These are phyloP conservation scores for Siniperca undulata DNA, from an alignment of 2,797 vertebrate genomes.

Conservation along the genomic window DNA sequence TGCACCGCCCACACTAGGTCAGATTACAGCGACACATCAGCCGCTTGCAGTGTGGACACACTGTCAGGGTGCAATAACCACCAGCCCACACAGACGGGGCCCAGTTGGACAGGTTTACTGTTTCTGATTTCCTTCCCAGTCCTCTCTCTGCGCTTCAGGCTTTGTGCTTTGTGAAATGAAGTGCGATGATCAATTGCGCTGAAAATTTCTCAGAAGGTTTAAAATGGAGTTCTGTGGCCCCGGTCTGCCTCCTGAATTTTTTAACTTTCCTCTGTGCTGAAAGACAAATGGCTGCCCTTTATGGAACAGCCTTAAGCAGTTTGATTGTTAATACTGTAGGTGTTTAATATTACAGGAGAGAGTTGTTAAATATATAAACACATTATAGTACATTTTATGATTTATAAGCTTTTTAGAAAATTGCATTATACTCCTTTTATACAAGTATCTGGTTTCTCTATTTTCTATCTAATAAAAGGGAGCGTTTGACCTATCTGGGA, in stretches of 20 bases:
- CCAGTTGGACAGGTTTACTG: constrained; percentile 78
- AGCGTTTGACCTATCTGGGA: constrained; percentile 47
- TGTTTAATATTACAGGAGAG: constrained; percentile 70
- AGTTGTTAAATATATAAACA: constrained; percentile 70
- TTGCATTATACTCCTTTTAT: constrained; percentile 53
- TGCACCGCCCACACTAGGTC: constrained; percentile 61
- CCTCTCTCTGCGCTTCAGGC: constrained; percentile 52
- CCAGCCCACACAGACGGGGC: constrained; percentile 63
- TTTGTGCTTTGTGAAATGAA: constrained; percentile 77
- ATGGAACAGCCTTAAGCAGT: constrained; percentile 66
- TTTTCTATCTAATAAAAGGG: constrained; percentile 40
- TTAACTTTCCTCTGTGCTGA: constrained; percentile 62
- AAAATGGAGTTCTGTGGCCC: constrained; percentile 73
- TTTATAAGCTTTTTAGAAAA: constrained; percentile 68
- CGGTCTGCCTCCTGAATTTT: constrained; percentile 74
- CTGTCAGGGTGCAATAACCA: constrained; percentile 63
- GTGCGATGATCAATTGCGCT: constrained; percentile 80
- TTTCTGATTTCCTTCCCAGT: constrained; percentile 66
- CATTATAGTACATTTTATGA: constrained; percentile 44
- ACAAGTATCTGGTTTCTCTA: constrained; percentile 26
- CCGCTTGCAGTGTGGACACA: constrained; percentile 31
- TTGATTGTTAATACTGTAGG: constrained; percentile 68
- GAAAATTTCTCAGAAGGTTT: constrained; percentile 80
- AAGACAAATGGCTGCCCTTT: constrained; percentile 76
- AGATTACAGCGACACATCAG: constrained; percentile 62